Evolutionary conservation across 2,888 invertebrate genomes (phyloP).

Genomic region (Leuctra nigra): DNA sequence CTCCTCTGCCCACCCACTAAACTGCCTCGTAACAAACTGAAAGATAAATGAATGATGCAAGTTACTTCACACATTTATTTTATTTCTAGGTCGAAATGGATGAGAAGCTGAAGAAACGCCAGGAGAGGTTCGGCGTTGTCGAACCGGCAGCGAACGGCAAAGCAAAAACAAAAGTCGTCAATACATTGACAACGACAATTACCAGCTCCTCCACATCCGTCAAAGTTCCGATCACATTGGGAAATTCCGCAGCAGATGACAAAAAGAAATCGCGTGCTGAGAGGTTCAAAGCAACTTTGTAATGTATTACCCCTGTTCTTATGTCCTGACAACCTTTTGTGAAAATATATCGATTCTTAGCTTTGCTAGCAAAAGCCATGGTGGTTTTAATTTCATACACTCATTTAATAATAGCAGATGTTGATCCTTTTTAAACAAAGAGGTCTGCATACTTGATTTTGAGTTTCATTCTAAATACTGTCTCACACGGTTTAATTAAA

Average conservation of each 20-base stretch:
- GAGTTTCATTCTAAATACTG: too few species aligned
- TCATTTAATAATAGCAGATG: too few species aligned
- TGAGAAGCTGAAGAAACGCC: conserved; percentile 39
- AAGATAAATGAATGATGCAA: neutral
- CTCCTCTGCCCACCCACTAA: too few species aligned
- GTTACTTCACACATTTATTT: conserved; percentile 6
- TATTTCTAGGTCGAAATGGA: conserved; percentile 28
- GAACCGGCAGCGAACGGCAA: conserved; percentile 16
- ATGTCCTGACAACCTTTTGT: too few species aligned
- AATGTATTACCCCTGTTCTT: too few species aligned
- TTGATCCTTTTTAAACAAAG: too few species aligned
- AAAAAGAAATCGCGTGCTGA: conserved; percentile 33
- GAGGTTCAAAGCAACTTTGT: conserved; percentile 29
- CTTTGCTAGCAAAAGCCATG: too few species aligned
- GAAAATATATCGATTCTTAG: too few species aligned
- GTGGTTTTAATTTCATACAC: too few species aligned
- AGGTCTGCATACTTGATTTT: too few species aligned
- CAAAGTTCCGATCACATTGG: conserved; percentile 2
- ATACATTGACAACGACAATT: neutral
- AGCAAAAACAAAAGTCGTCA: neutral
- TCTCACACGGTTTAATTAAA: too few species aligned
- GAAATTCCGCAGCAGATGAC: conserved; percentile 21
- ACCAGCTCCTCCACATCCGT: neutral
- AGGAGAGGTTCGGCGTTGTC: conserved; percentile 39
- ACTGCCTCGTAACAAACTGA: neutral